Evolutionary conservation across 2,797 vertebrate species (phyloP), one percentile per base, ranked within the genome.

Genomic region (Myotis myotis): DNA sequence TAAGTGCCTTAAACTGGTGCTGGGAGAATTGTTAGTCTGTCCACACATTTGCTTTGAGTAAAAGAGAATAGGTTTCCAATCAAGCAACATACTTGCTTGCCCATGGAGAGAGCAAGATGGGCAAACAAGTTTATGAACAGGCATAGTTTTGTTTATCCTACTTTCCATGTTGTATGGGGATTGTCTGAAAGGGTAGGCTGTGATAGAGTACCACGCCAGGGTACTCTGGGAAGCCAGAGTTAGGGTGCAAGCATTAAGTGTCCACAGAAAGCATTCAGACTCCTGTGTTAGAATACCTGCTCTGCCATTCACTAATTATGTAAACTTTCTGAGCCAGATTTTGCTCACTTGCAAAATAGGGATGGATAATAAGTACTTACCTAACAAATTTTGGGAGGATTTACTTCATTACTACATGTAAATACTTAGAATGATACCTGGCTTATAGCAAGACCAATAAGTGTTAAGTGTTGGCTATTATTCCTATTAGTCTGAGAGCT

Each of bases 321-420:
- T 81, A 91, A 87, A 64, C 8, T 82, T 95, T 87, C 87, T 44
- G n/a, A 81, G 78, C 12, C 8, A 85, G 89, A 89, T 75, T 84
- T 93, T 84, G 2, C 25, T 91, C 38, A 85, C 0, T 51, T 88
- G 19, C 17, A 92, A 92, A 96, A 44, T 60, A 82, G 30, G 9
- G 28, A 64, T 70, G 8, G 28, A 64, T 70, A 79, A 74, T n/a
- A 74, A 90, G 20, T 64, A 30, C 25, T 86, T 88, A 79, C 19
- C 47, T 91, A 89, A 66, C 51, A 86, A 17, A 72, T 82, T 82
- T 92, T 10, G 70, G 85, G 64, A 87, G 36, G 33, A 75, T 38
- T 95, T 22, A 44, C 51, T 91, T 19, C 64, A 49, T 89, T 76
- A 55, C 72, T 84, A 72, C 20, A 30, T 81, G 30, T 64, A 71